A percentile compares a stretch with the other conserved stretches of the same genome.
These are phyloP conservation scores for Amazona vittata DNA, from an alignment of 2,113 vertebrate genomes.

Conservation along the genomic window DNA sequence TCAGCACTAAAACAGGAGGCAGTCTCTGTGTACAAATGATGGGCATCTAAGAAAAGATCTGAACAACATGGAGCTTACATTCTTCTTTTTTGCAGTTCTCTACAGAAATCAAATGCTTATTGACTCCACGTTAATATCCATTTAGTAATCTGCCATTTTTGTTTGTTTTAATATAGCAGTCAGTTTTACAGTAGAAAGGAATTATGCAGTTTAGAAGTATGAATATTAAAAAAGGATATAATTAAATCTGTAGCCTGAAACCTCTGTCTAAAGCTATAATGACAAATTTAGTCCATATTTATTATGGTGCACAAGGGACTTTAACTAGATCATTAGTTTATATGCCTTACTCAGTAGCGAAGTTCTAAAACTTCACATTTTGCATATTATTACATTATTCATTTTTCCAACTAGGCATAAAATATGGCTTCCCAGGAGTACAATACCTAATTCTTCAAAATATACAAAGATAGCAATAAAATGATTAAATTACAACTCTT, in stretches of 20 bases:
- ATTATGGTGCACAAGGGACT: constrained; percentile 86
- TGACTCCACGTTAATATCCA: constrained; percentile 81
- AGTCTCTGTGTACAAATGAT: neutral
- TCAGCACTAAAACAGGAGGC: constrained; percentile 43
- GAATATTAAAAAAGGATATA: constrained; percentile 90
- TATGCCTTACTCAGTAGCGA: constrained; percentile 82
- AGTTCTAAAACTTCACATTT: constrained; percentile 89
- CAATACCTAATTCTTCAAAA: constrained; percentile 88
- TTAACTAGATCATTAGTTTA: constrained; percentile 87
- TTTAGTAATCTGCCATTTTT: constrained; percentile 85
- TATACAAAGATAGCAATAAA: constrained; percentile 89
- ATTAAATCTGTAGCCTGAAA: constrained; percentile 89
- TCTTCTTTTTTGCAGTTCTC: constrained; percentile 55
- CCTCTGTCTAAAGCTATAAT: constrained; percentile 87
- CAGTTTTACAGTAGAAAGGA: constrained; percentile 81
- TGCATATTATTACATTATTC: constrained; percentile 89
- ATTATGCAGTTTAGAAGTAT: constrained; percentile 86
- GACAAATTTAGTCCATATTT: constrained; percentile 89
- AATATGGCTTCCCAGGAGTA: constrained; percentile 85
- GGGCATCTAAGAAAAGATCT: constrained; percentile 44
- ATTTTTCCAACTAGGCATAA: constrained; percentile 89
- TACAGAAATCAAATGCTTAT: constrained; percentile 81
- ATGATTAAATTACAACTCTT: constrained; percentile 88
- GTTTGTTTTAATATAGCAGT: constrained; percentile 84
- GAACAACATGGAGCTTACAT: constrained; percentile 17